Base-by-base conservation (phyloP, 2,888 invertebrate species). In the Acrobasis suavella region DNA sequence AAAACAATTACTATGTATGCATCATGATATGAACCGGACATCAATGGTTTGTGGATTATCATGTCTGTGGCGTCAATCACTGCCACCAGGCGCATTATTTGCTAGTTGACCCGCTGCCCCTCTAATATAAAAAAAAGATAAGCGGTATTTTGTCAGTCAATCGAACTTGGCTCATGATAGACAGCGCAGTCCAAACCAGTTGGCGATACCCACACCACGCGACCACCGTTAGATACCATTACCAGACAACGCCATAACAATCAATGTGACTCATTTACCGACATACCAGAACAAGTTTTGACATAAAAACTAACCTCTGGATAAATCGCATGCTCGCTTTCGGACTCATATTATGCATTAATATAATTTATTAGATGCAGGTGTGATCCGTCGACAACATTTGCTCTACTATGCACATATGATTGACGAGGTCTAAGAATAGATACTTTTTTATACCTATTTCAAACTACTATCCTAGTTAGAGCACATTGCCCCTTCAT, bases 221-320 rank as follows among this genome's bases (percentile, higher is more conserved):
- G 46, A 14, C 46, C 46, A 75, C 78, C 72, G 77, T 77, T 77
- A 78, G 66, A 60, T 65, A 56, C n/a, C 5, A 22, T 22, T 22
- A 22, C 22, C 22, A 7, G 14, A 46, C 46, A 9, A 59, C 66
- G 58, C 69, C 69, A 69, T 68, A 68, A 72, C 77, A 69, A 80
- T 80, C 42, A 10, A 42, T 46, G 46, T 14, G 46, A 14, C 46
- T 46, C n/a, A 46, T 46, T 42, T 14, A 46, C 14, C n/a, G 12
- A 7, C 46, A 2, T 6, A 6, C n/a, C 46, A 46, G 14, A n/a
- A 46, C 46, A 1, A 6, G n/a, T 14, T n/a, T n/a, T 46, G 10
- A 10, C 42, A 14, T 14, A 14, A 46, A 12, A 46, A 32, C 32
- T n/a, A n/a, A 46, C 5, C 12, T 14, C 14, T 46, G 14, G 14